These are phyloP conservation scores for Atta colombica DNA, from an alignment of 1,140 invertebrate species.

Conservation along the genomic window DNA sequence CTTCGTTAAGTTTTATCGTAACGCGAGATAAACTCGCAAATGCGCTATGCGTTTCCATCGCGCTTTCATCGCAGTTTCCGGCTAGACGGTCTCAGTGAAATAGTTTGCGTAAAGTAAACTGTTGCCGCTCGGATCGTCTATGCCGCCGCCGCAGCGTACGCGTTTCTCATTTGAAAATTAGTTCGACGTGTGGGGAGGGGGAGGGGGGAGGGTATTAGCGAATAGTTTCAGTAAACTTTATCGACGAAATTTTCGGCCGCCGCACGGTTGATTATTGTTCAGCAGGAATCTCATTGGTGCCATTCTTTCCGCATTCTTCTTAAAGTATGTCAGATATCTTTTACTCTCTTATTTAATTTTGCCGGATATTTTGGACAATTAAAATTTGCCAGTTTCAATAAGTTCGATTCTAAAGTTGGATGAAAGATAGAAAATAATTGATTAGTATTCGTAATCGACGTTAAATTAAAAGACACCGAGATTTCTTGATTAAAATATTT, in stretches of 20 bases:
- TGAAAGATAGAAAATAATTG: neutral
- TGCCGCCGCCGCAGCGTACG: neutral
- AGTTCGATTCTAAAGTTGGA: neutral
- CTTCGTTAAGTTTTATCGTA: conserved; percentile 51
- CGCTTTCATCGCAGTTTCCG: conserved; percentile 18
- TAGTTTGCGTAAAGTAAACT: conserved; percentile 39
- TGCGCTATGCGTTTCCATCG: neutral
- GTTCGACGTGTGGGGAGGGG: neutral
- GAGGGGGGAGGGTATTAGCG: neutral
- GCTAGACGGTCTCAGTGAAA: conserved; percentile 19
- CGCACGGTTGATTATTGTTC: conserved; percentile 5
- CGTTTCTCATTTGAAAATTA: conserved; percentile 52
- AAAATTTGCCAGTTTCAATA: neutral
- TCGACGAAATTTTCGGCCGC: conserved; percentile 22
- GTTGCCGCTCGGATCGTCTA: neutral
- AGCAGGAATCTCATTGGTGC: neutral
- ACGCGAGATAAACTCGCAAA: conserved; percentile 7
- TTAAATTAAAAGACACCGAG: neutral
- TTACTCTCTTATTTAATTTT: neutral
- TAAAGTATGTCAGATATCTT: neutral
- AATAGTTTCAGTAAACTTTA: conserved; percentile 39
- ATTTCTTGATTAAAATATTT: neutral
- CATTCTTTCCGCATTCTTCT: conserved; percentile 5
- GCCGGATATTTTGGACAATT: neutral
- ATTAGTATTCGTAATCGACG: neutral